Evolutionary conservation across 2,797 vertebrate genomes (phyloP).

Genomic region (Melanotaenia boesemani): DNA sequence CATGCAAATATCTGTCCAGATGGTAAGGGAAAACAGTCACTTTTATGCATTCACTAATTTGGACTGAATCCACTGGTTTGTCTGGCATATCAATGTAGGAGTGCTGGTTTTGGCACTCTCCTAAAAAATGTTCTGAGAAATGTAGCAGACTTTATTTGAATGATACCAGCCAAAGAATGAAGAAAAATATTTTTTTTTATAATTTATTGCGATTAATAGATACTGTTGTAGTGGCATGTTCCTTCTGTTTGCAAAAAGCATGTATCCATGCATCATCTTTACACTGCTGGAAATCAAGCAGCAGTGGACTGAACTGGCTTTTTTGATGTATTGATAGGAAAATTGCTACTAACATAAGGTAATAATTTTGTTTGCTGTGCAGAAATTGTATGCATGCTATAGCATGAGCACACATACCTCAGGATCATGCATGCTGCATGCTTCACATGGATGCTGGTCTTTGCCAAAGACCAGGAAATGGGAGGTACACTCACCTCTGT

Average conservation of each 20-base stretch:
- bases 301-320: conserved; percentile 3
- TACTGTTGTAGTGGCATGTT: conserved; percentile 2
- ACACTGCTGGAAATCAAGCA: neutral
- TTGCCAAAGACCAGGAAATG: conserved; percentile 28
- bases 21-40: conserved; percentile 13
- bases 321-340: conserved; percentile 17
- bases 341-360: neutral
- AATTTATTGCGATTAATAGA: neutral
- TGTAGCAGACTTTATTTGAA: conserved; percentile 7
- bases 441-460: conserved; percentile 24
- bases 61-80: conserved; percentile 35
- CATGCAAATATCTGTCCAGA: conserved; percentile 27
- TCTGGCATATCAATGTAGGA: conserved; percentile 22
- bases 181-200: neutral
- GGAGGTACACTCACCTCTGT: neutral
- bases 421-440: conserved; percentile 24
- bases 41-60: conserved; percentile 33
- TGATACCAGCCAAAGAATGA: conserved; percentile 8
- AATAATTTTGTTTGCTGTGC: conserved; percentile 46
- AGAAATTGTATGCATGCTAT: conserved; percentile 28
- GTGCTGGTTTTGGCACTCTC: conserved; percentile 36
- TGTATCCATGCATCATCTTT: conserved; percentile 9
- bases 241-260: neutral
- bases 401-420: conserved; percentile 13
- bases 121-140: conserved; percentile 39